These are phyloP conservation scores for Bombyx huttoni DNA, from an alignment of 2,888 invertebrate species.

Conservation along the genomic window DNA sequence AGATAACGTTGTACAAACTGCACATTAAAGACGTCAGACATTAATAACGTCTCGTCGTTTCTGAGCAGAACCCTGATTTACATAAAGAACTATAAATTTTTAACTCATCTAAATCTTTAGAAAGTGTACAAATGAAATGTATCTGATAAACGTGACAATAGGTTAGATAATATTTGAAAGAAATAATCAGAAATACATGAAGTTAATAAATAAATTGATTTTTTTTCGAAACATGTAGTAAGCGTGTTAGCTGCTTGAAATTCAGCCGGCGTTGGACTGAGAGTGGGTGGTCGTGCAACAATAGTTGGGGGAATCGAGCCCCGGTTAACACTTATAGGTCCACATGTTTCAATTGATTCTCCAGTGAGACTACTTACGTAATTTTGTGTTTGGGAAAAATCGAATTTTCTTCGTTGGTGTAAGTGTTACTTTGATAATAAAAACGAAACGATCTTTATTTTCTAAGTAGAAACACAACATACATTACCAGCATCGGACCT, in stretches of 20 bases:
- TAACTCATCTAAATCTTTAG: background rate
- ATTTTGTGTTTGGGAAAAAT: background rate
- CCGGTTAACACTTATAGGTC: slow-evolving; percentile 58
- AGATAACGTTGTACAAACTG: background rate
- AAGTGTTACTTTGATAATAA: too few relatives aligned
- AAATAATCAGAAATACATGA: too few relatives aligned
- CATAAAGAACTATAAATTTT: background rate
- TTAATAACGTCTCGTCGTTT: background rate
- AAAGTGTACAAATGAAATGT: background rate
- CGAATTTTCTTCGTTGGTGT: background rate
- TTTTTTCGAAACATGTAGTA: slow-evolving; percentile 16
- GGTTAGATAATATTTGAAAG: too few relatives aligned
- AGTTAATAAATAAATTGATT: background rate
- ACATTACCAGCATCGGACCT: too few relatives aligned
- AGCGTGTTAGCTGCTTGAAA: slow-evolving; percentile 29
- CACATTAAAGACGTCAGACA: background rate
- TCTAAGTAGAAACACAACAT: too few relatives aligned
- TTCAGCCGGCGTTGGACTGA: slow-evolving; percentile 34
- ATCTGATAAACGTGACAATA: background rate
- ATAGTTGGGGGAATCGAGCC: slow-evolving; percentile 44
- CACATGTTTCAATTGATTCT: slow-evolving; percentile 57
- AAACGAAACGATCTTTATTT: too few relatives aligned
- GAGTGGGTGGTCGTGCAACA: slow-evolving; percentile 46
- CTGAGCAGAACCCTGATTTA: background rate
- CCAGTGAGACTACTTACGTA: slow-evolving; percentile 13